A percentile compares a stretch with the other conserved stretches of the same genome.
phyloP scores from a whole-genome alignment of 2,113 vertebrate species.

The Campylomormyrus tamandua region DNA sequence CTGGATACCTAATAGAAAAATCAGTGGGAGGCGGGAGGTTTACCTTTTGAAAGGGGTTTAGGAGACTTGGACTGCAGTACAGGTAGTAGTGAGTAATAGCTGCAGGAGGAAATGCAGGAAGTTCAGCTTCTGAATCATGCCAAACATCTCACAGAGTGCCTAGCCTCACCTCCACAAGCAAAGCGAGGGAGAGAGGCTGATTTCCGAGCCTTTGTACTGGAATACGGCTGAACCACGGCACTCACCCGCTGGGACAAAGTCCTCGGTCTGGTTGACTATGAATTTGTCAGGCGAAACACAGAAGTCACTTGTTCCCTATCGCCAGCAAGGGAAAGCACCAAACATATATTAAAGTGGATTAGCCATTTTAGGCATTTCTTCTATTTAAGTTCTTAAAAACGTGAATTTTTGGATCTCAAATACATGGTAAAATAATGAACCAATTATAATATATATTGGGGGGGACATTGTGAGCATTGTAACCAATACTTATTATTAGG shows the following conservation, averaged over 20 bases:
- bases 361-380: neutral
- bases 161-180: neutral
- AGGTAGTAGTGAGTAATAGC: constrained; percentile 85
- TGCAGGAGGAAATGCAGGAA: constrained; percentile 46
- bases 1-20: neutral
- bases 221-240: neutral
- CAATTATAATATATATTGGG: too few species aligned
- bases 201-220: neutral
- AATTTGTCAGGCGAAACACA: constrained; percentile 84
- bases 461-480: neutral
- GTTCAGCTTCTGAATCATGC: neutral
- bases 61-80: constrained; percentile 77
- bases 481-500: neutral
- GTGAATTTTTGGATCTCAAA: neutral
- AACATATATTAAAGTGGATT: neutral
- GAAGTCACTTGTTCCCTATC: constrained; percentile 87
- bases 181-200: neutral
- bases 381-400: neutral
- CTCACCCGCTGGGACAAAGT: constrained; percentile 69
- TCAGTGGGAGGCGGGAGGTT: neutral
- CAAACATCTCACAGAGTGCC: neutral
- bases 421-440: neutral
- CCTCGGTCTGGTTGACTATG: constrained; percentile 77
- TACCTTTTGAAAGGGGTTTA: constrained; percentile 96
- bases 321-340: constrained; percentile 16